Evolutionary conservation across 2,888 invertebrate genomes (phyloP).

Genomic region (Autographa pulchrina): DNA sequence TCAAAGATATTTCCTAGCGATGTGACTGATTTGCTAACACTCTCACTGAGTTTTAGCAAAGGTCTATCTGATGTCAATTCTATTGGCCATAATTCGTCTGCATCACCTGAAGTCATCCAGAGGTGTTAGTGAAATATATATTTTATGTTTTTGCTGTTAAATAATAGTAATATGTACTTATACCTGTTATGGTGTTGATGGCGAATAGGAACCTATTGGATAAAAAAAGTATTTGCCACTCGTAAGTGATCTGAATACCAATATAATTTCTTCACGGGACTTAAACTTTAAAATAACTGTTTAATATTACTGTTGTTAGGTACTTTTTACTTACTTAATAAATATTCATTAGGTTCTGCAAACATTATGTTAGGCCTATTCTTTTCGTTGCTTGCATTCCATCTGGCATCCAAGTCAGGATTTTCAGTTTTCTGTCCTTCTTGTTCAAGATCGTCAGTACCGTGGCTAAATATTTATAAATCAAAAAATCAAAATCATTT

Average conservation of each 20-base stretch:
- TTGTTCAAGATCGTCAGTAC: background rate
- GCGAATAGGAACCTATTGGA: too few species aligned
- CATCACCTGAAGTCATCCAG: conserved; percentile 65
- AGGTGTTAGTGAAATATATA: too few species aligned
- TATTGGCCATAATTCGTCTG: conserved; percentile 81
- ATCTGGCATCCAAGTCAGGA: background rate
- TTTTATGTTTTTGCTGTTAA: too few species aligned
- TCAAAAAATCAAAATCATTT: too few species aligned
- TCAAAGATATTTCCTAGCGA: conserved; percentile 79
- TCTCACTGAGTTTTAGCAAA: conserved; percentile 70
- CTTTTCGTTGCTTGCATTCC: conserved; percentile 19
- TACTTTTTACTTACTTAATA: conserved; percentile 73
- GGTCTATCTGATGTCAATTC: conserved; percentile 53
- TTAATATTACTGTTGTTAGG: background rate
- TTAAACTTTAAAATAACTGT: background rate
- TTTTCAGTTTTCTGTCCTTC: conserved; percentile 18
- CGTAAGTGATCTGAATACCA: too few species aligned
- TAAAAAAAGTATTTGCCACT: too few species aligned
- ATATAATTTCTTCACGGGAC: background rate
- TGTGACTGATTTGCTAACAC: conserved; percentile 75
- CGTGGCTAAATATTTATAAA: conserved; percentile 25
- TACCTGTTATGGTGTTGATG: too few species aligned
- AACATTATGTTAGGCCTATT: conserved; percentile 55
- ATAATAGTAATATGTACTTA: too few species aligned
- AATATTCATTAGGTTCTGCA: conserved; percentile 68